Percentiles rank a stretch among this genome's conserved stretches.
Conservation (phyloP, 2,888 invertebrate species). For the Cotesia congregata region DNA sequence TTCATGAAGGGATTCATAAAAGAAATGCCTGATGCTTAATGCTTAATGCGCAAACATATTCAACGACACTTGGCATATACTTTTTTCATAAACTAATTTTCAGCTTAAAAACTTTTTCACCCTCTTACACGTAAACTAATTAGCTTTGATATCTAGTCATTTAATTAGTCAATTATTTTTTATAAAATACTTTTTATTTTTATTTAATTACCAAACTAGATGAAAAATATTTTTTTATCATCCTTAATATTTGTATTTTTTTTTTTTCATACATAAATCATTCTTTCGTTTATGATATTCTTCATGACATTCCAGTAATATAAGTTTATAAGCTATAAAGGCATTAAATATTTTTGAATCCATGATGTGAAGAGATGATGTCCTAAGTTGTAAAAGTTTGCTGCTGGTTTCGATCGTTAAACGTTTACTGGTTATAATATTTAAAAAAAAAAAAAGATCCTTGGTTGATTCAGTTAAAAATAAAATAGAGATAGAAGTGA, state of each 20-base stretch:
- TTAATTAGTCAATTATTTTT: no score
- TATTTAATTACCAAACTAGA: no score
- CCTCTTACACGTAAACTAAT: neutral
- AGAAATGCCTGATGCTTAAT: conserved; percentile 46
- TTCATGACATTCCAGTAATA: neutral
- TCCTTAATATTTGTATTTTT: neutral
- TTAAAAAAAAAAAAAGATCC: neutral
- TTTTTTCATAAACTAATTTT: neutral
- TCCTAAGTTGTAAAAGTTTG: neutral
- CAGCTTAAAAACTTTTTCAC: conserved; percentile 2
- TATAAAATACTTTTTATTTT: no score
- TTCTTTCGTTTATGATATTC: neutral
- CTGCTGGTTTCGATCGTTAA: neutral
- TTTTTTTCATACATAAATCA: neutral
- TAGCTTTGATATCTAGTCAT: neutral
- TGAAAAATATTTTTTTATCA: neutral
- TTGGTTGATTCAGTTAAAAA: neutral
- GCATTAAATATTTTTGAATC: neutral
- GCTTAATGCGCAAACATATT: conserved; percentile 33
- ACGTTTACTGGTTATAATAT: neutral
- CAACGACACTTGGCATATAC: neutral
- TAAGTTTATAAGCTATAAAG: conserved; percentile 2
- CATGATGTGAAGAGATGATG: neutral
- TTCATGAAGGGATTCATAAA: conserved; percentile 53
- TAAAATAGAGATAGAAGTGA: neutral